Percentiles rank a stretch among this genome's conserved stretches.
Conservation (phyloP, 2,113 vertebrate species). For the Illadopsis cleaveri region DNA sequence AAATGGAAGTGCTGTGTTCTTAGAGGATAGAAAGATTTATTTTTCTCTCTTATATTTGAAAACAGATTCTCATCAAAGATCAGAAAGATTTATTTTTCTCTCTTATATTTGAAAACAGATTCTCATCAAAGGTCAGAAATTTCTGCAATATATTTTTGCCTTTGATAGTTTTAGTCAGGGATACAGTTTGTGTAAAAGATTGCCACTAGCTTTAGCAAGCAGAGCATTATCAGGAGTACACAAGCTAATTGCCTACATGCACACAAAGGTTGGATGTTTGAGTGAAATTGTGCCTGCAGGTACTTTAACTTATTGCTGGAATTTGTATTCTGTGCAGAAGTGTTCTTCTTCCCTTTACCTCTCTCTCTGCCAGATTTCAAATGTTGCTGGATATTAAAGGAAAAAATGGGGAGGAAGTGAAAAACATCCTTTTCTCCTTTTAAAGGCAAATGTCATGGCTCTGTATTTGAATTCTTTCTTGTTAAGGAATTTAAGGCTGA, state of each 20-base stretch:
- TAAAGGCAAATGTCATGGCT: neutral
- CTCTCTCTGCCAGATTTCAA: neutral
- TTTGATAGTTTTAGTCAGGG: neutral
- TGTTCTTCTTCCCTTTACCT: neutral
- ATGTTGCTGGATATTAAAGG: neutral
- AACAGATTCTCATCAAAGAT: neutral
- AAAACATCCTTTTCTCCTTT: neutral
- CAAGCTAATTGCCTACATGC: neutral
- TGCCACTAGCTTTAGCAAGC: neutral
- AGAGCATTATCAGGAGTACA: neutral
- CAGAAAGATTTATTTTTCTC: neutral
- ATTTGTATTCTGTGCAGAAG: neutral
- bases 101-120: neutral
- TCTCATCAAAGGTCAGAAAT: neutral
- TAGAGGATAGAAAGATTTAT: neutral
- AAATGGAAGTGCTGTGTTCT: neutral
- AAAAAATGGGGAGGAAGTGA: neutral
- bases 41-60: neutral
- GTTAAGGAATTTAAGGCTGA: neutral
- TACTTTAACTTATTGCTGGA: neutral
- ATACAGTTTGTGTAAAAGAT: neutral
- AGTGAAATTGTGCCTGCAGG: neutral
- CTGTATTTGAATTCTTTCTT: neutral
- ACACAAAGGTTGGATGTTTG: neutral
- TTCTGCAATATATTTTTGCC: neutral